Base-by-base conservation (phyloP, 2,113 vertebrate genomes). In the Synchiropus splendidus region DNA sequence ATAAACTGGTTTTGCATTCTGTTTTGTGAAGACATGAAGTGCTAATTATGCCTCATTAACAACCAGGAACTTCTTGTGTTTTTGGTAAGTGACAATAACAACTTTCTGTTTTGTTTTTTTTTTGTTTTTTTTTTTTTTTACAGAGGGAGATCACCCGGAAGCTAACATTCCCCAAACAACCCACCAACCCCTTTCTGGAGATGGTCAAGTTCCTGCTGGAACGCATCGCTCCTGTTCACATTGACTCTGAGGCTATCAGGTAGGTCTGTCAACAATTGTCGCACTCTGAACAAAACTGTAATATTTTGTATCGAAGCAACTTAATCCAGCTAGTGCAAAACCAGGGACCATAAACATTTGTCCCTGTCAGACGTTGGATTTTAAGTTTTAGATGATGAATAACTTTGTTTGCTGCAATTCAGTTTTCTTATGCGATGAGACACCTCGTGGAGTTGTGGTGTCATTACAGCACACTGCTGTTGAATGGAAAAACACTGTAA, bases 141-240 rank as follows among this genome's bases (percentile, higher is more conserved):
- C 73, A 99, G 95, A 90, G 95, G 49, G 95, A 99, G 77, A 97
- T 98, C 76, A 94, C 95, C 36, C 86, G 94, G 46, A 99, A 99
- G 80, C 83, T 99, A 77, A 93, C 95, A 10, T 98, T 97, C 76
- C 95, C 95, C 30, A 98, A 99, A 67, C 95, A 99, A 54, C 94
- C 94, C 61, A 97, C 92, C 65, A 99, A 99, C 75, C 95, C 95
- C 16, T 99, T 99, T 74, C 79, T 99, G 76, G 94, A 99, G 85
- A 99, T 99, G 95, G 95, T 99, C 2, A 99, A 99, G 73, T 99
- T 99, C 80, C 84, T 99, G 51, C 74, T 98, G 80, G 94, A 99
- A 88, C 92, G 94, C 78, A 98, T 99, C 65, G 94, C 95, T 46
- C 95, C 95, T 18, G 95, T 99, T 54, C 95, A 99, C 81, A 99